Conservation (phyloP, 2,888 invertebrate species). For the Drosophila demipolita region DNA sequence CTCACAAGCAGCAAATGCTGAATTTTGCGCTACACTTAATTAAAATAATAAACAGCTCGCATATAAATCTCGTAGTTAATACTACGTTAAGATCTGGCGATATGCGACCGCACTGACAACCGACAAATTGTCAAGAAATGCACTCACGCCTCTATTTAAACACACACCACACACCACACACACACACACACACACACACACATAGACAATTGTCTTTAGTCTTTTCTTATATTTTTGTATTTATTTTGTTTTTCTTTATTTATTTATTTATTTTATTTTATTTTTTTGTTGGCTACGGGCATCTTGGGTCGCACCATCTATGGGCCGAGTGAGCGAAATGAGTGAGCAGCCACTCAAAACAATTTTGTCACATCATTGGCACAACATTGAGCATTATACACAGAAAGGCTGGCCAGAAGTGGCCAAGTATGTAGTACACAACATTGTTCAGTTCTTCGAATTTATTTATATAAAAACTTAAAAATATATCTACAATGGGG, state of each 20-base stretch:
- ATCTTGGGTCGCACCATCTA: slow-evolving; percentile 78
- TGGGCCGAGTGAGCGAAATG: slow-evolving; percentile 71
- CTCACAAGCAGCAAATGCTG: slow-evolving; percentile 20
- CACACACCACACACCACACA: background rate
- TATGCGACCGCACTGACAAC: slow-evolving; percentile 51
- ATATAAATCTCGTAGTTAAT: slow-evolving; percentile 71
- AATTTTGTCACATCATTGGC: slow-evolving; percentile 69
- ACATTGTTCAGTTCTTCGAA: slow-evolving; percentile 66
- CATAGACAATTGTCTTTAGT: slow-evolving; percentile 31
- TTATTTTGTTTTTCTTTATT: slow-evolving; percentile 42
- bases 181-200: slow-evolving; percentile 15
- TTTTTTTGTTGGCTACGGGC: slow-evolving; percentile 33
- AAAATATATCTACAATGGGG: slow-evolving; percentile 72
- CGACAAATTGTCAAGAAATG: slow-evolving; percentile 67
- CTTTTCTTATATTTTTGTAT: slow-evolving; percentile 5
- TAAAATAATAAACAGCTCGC: slow-evolving; percentile 45
- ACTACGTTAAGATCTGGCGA: slow-evolving; percentile 73
- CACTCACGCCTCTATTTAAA: slow-evolving; percentile 30
- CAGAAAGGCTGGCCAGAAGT: slow-evolving; percentile 40
- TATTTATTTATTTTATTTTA: slow-evolving; percentile 24
- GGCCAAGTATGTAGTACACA: slow-evolving; percentile 48
- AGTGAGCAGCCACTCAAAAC: slow-evolving; percentile 50
- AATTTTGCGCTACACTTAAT: slow-evolving; percentile 68
- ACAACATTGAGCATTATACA: slow-evolving; percentile 42
- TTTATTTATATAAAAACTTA: slow-evolving; percentile 79